Evolutionary conservation across 2,888 invertebrate genomes (phyloP), one percentile per base, ranked within the genome.

Genomic region (Oxytorus armatus): DNA sequence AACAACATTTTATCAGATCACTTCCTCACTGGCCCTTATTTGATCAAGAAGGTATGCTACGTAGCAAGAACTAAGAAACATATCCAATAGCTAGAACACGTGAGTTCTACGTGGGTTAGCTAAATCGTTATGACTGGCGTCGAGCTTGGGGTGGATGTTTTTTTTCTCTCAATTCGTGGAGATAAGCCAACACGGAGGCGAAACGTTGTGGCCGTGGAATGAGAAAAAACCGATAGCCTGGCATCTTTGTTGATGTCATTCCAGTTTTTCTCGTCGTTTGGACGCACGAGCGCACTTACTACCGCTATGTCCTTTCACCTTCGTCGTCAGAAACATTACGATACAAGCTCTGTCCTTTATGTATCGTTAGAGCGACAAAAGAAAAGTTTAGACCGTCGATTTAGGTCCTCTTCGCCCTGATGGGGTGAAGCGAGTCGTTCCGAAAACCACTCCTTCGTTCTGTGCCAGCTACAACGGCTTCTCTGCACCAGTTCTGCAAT

Each of bases 311-410:
- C 55, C n/a, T 25, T 57, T 51, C 21, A 33, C 47, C 59, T 14
- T 73, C 68, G 68, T 75, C 70, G 59, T 75, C 63, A 36, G 49
- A 16, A 75, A 65, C 39, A 7, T 63, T 49, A 33, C 57, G 33
- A 79, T 57, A 65, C 49, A 55, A 63, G 57, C 49, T 65, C 16
- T 53, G 42, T 75, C 59, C 63, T 65, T 70, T 63, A 44, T 23
- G 44, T 44, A 33, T 61, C 78, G 74, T 79, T 29, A 47, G 57
- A 68, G n/a, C 55, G 51, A 55, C 69, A 68, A 74, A 55, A 49
- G 59, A 53, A 14, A 33, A 57, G n/a, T 29, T 18, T 42, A 25
- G 16, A 23, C 10, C 55, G 55, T 18, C 42, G 29, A 44, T 42
- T 7, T 4, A 10, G 23, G 18, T n/a, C n/a, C n/a, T n/a, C 8